These are phyloP conservation scores for Medauroidea extradentata DNA, from an alignment of 1,140 invertebrate genomes.

Conservation along the genomic window DNA sequence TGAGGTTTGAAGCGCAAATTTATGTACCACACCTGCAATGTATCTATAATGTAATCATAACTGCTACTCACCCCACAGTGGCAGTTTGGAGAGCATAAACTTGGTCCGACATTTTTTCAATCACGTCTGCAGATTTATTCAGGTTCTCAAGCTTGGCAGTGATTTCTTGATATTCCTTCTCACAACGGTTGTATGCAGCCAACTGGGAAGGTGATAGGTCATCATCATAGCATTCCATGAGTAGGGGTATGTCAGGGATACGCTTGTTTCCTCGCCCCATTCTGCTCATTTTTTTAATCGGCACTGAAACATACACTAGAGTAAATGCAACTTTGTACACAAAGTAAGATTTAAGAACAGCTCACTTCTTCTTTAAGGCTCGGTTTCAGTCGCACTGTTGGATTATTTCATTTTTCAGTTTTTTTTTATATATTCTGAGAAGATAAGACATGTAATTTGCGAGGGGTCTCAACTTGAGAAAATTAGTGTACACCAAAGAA, in stretches of 20 bases:
- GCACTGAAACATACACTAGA: too few relatives aligned
- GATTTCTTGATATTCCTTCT: slow-evolving; percentile 54
- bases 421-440: too few relatives aligned
- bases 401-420: too few relatives aligned
- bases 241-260: slow-evolving; percentile 47
- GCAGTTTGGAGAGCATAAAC: slow-evolving; percentile 47
- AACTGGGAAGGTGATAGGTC: slow-evolving; percentile 59
- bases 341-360: too few relatives aligned
- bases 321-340: too few relatives aligned
- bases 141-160: slow-evolving; percentile 52
- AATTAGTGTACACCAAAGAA: too few relatives aligned
- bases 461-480: too few relatives aligned
- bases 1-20: too few relatives aligned
- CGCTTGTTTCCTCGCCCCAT: not conserved
- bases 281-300: slow-evolving; percentile 2
- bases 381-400: too few relatives aligned
- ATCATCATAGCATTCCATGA: slow-evolving; percentile 62
- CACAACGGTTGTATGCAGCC: slow-evolving; percentile 47
- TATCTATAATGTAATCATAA: slow-evolving; percentile 22
- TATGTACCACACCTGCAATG: not conserved
- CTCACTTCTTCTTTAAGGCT: too few relatives aligned
- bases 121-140: slow-evolving; percentile 53
- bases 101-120: slow-evolving; percentile 52
- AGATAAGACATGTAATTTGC: too few relatives aligned
- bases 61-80: slow-evolving; percentile 3